Conservation (phyloP, 2,888 invertebrate species). For the Gibbula magus region DNA sequence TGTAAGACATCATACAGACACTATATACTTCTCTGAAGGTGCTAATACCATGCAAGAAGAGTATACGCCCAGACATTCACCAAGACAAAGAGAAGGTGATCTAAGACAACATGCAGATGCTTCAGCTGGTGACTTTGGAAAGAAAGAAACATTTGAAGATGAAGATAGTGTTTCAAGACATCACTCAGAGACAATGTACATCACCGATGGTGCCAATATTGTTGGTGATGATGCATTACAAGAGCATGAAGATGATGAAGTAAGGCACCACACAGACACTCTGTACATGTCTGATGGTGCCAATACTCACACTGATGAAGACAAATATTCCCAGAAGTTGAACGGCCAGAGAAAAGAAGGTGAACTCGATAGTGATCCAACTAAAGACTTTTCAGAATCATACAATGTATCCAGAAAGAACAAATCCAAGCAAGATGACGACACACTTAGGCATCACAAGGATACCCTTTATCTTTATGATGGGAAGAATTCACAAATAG, state of each 20-base stretch:
- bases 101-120: background rate
- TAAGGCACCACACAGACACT: background rate
- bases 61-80: too few relatives aligned
- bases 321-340: background rate
- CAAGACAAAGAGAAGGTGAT: background rate
- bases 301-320: background rate
- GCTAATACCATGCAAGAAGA: background rate
- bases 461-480: background rate
- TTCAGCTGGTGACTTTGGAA: too few relatives aligned
- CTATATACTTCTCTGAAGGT: background rate
- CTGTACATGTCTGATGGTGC: background rate
- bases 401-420: too few relatives aligned
- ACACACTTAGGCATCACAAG: background rate
- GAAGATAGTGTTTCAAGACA: too few relatives aligned
- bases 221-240: background rate
- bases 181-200: background rate
- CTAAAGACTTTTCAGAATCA: too few relatives aligned
- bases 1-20: background rate
- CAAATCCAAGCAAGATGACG: background rate
- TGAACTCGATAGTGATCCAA: too few relatives aligned
- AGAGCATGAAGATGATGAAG: background rate
- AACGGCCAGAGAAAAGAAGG: background rate
- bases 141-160: too few relatives aligned
- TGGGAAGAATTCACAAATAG: background rate
- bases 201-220: background rate